phyloP scores from a whole-genome alignment of 1,140 invertebrate genomes.

The Manduca sexta region DNA sequence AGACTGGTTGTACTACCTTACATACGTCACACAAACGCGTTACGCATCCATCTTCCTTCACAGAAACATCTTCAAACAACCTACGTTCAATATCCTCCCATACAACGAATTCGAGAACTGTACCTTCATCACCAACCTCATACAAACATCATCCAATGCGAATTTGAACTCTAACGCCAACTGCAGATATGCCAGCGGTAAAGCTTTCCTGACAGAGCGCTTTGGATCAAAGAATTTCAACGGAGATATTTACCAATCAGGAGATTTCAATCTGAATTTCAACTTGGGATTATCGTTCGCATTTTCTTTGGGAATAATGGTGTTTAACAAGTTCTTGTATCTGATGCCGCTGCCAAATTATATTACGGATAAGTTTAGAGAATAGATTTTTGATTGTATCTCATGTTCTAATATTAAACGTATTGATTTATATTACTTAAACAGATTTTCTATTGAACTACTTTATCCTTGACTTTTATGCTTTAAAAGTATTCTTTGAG shows the following conservation, averaged over 20 bases:
- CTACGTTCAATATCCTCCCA: constrained; percentile 67
- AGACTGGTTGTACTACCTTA: constrained; percentile 87
- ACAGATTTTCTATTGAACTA: too few relatives aligned
- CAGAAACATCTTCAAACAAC: constrained; percentile 77
- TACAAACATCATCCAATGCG: constrained; percentile 64
- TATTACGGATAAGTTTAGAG: constrained; percentile 91
- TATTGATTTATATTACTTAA: too few relatives aligned
- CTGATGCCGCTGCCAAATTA: constrained; percentile 89
- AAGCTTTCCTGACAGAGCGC: constrained; percentile 81
- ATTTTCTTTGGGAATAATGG: constrained; percentile 85
- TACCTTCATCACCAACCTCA: constrained; percentile 66
- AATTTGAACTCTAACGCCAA: constrained; percentile 72
- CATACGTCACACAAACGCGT: constrained; percentile 83
- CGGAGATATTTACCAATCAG: constrained; percentile 75
- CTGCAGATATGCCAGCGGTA: constrained; percentile 83
- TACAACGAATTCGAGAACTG: constrained; percentile 72
- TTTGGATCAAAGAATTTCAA: constrained; percentile 76
- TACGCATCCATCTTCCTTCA: constrained; percentile 84
- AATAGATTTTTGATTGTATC: constrained; percentile 33
- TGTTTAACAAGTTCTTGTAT: constrained; percentile 90
- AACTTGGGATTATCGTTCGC: constrained; percentile 89
- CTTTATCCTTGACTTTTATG: too few relatives aligned
- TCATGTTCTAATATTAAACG: too few relatives aligned
- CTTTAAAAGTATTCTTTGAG: too few relatives aligned
- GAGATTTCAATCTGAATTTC: constrained; percentile 80